phyloP scores from a whole-genome alignment of 37 sponge, comb jelly and placozoan genomes.

The Axinella damicornis region DNA sequence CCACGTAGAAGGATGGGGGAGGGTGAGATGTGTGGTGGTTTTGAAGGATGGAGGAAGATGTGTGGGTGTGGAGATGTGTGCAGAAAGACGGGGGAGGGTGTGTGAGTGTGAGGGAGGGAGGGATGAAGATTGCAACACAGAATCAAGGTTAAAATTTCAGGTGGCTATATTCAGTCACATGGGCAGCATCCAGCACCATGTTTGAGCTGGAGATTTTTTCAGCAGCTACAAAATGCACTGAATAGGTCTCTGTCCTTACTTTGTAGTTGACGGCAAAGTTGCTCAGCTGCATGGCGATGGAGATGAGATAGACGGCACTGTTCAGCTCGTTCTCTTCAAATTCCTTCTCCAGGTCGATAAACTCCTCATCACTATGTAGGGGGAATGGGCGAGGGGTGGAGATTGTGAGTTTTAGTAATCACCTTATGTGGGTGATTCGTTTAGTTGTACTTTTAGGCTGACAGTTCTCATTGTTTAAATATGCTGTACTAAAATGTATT shows the following conservation, averaged over 20 bases:
- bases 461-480: too few species aligned
- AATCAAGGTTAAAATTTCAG: too few species aligned
- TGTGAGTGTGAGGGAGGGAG: background rate
- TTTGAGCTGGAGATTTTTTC: too few species aligned
- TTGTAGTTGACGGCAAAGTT: constrained; percentile 97
- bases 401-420: too few species aligned
- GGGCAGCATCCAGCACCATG: too few species aligned
- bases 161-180: too few species aligned
- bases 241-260: constrained; percentile 30
- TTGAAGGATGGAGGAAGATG: background rate
- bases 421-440: too few species aligned
- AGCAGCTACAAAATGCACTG: too few species aligned
- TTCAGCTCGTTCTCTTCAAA: constrained; percentile 92
- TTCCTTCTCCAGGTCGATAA: constrained; percentile 94
- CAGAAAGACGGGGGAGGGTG: background rate
- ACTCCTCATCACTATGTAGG: constrained; percentile 48
- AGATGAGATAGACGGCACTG: constrained; percentile 95
- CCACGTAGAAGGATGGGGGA: constrained; percentile 7
- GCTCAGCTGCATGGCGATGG: constrained; percentile 93
- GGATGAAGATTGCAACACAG: too few species aligned
- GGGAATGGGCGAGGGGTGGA: background rate
- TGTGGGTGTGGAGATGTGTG: background rate
- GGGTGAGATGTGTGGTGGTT: background rate
- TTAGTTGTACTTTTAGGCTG: too few species aligned
- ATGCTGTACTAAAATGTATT: too few species aligned